These are phyloP conservation scores for Rhinichthys klamathensis DNA, from an alignment of 2,113 vertebrate genomes.

Conservation along the genomic window DNA sequence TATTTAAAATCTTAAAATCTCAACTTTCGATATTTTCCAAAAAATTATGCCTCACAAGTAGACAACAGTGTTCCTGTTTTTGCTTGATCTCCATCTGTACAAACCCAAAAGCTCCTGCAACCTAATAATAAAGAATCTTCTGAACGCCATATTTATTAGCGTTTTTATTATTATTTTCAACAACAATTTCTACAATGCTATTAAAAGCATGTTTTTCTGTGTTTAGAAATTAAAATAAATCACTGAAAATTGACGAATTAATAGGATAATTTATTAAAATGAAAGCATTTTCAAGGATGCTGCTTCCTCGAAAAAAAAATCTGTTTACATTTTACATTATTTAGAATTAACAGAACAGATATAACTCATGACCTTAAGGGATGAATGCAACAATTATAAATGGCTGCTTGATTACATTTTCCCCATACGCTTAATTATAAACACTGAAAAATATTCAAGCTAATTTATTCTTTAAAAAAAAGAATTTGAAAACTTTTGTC, in stretches of 20 bases:
- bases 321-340: neutral
- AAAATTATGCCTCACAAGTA: neutral
- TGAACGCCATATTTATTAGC: neutral
- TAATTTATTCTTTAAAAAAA: neutral
- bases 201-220: neutral
- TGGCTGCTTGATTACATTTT: slow-evolving; percentile 15
- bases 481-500: neutral
- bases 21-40: neutral
- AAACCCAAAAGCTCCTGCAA: neutral
- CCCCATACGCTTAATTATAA: neutral
- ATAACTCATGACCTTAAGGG: neutral
- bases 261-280: neutral
- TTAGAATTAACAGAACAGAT: neutral
- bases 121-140: neutral
- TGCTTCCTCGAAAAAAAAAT: neutral
- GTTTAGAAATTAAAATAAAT: neutral
- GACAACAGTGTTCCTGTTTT: neutral
- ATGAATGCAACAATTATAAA: neutral
- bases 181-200: neutral
- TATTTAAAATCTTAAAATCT: too few species aligned
- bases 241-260: neutral
- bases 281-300: neutral
- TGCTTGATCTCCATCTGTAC: neutral
- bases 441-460: neutral
- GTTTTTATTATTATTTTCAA: neutral